Evolutionary conservation across 2,888 invertebrate species (phyloP).

Genomic region (Limnephilus auricula): DNA sequence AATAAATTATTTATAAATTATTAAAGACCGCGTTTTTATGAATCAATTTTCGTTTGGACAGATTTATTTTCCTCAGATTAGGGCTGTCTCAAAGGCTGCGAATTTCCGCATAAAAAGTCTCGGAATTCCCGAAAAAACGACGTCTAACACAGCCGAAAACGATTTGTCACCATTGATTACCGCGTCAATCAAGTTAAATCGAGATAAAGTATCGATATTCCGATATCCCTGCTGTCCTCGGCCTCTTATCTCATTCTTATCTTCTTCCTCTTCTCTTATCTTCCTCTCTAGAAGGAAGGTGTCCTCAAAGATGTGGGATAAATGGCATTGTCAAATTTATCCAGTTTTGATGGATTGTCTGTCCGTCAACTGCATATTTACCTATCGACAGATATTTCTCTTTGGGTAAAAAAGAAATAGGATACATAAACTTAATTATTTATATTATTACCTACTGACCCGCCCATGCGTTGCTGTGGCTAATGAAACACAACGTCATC

Average conservation of each 20-base stretch:
- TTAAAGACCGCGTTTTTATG: not conserved
- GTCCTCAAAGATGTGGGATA: not conserved
- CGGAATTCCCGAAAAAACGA: not conserved
- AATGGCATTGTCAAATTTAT: not conserved
- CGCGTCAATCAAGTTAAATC: not conserved
- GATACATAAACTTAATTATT: too few species aligned
- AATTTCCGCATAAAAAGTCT: not conserved
- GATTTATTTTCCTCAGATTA: not conserved
- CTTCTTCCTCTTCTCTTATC: not conserved
- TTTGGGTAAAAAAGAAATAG: not conserved
- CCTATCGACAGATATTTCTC: not conserved
- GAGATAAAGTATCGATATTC: slow-evolving; percentile 2
- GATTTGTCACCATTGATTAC: not conserved
- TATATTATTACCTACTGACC: too few species aligned
- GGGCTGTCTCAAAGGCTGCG: not conserved
- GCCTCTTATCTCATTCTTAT: not conserved
- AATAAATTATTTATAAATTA: not conserved
- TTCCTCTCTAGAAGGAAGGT: not conserved
- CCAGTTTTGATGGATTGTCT: not conserved
- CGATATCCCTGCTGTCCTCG: not conserved
- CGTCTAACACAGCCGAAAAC: not conserved
- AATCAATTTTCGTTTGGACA: not conserved
- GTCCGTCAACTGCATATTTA: not conserved
- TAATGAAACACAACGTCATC: too few species aligned
- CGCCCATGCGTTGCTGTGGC: too few species aligned